Conservation (phyloP, 2,888 invertebrate species). For the Phortica magna region DNA sequence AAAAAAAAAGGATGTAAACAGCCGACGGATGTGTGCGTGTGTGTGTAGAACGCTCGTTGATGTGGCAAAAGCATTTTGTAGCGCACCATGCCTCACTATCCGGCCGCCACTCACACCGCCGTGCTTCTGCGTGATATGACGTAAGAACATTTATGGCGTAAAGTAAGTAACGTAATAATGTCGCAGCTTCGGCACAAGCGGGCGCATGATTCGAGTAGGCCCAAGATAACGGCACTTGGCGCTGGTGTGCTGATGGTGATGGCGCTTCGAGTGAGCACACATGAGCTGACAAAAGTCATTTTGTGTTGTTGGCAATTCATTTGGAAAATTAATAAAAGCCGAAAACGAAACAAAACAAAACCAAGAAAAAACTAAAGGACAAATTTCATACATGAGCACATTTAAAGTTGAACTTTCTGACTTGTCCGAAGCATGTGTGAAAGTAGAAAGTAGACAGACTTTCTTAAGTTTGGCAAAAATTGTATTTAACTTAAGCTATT, state of each 20-base stretch:
- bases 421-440: not conserved
- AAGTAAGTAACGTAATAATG: slow-evolving; percentile 69
- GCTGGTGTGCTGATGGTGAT: too few species aligned
- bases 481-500: too few species aligned
- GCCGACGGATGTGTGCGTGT: not conserved
- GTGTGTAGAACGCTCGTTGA: not conserved
- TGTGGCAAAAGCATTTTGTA: slow-evolving; percentile 17
- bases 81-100: not conserved
- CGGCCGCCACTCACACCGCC: not conserved
- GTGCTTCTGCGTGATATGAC: not conserved
- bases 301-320: slow-evolving; percentile 63
- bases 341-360: slow-evolving; percentile 44
- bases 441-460: not conserved
- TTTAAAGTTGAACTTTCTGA: not conserved
- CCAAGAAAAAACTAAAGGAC: not conserved
- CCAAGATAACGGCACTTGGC: not conserved
- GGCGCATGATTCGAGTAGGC: not conserved
- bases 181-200: slow-evolving; percentile 60
- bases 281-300: slow-evolving; percentile 29
- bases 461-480: too few species aligned
- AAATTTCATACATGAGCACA: not conserved
- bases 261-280: slow-evolving; percentile 23
- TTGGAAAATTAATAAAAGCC: slow-evolving; percentile 70
- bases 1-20: not conserved
- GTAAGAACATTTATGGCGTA: slow-evolving; percentile 70